Percentiles rank a stretch among this genome's conserved stretches.
phyloP scores from a whole-genome alignment of 2,888 invertebrate genomes.

The Drosophila subsilvestris region DNA sequence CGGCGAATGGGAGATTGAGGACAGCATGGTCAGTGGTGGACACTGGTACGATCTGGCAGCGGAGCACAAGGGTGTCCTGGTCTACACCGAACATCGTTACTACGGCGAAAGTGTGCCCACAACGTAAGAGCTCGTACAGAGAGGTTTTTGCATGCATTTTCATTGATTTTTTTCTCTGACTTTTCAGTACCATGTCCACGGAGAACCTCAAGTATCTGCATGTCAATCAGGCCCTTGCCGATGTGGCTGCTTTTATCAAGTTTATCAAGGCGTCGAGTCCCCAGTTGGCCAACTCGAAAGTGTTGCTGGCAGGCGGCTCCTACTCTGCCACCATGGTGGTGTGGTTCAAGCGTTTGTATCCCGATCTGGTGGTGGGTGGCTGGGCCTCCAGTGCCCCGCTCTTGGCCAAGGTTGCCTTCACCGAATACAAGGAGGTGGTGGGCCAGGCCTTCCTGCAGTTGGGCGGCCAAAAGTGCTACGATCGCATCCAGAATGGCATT shows the following conservation, averaged over 20 bases:
- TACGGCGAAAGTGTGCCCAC: conserved; percentile 91
- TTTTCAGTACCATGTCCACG: conserved; percentile 85
- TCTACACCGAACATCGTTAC: conserved; percentile 92
- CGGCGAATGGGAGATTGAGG: conserved; percentile 88
- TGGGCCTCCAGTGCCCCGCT: conserved; percentile 88
- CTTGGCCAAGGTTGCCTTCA: conserved; percentile 86
- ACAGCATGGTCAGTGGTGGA: conserved; percentile 86
- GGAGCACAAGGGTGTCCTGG: conserved; percentile 86
- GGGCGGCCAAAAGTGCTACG: conserved; percentile 81
- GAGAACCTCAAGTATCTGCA: conserved; percentile 86
- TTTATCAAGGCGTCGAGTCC: conserved; percentile 82
- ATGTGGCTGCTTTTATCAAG: conserved; percentile 87
- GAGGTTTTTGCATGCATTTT: no score
- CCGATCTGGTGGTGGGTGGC: conserved; percentile 86
- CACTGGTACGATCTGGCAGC: conserved; percentile 87
- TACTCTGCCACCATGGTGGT: conserved; percentile 88
- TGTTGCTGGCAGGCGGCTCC: conserved; percentile 87
- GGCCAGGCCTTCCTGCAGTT: conserved; percentile 74
- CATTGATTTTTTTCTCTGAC: background rate
- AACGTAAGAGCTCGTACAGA: conserved; percentile 84
- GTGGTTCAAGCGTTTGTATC: conserved; percentile 88
- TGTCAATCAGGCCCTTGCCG: conserved; percentile 88
- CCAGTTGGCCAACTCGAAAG: conserved; percentile 82
- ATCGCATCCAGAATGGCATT: conserved; percentile 81
- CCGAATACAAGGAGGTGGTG: conserved; percentile 83